Percentiles rank a stretch among this genome's conserved stretches.
Conservation (phyloP, 2,113 vertebrate species). For the Gopherus flavomarginatus region DNA sequence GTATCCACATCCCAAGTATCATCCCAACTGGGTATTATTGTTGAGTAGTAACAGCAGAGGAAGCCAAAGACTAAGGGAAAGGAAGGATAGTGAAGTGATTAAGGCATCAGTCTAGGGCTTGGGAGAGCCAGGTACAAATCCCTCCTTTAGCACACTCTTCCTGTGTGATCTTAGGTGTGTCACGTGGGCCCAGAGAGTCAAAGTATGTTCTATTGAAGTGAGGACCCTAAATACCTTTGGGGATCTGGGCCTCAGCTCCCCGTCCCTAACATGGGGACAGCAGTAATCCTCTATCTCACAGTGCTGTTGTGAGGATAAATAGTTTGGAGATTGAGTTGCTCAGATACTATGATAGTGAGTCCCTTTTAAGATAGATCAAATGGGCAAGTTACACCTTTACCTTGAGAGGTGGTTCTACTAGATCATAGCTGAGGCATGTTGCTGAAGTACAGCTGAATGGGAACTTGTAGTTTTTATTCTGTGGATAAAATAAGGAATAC, state of each 20-base stretch:
- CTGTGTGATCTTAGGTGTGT: background rate
- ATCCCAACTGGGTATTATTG: background rate
- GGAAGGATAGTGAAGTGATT: background rate
- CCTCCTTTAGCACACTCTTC: background rate
- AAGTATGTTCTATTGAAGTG: background rate
- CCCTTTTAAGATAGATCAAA: background rate
- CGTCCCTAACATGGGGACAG: background rate
- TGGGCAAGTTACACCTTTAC: background rate
- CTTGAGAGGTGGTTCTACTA: background rate
- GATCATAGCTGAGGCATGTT: background rate
- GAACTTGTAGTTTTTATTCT: background rate
- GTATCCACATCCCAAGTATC: background rate
- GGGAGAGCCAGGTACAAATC: background rate
- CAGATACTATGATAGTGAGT: rapidly evolving
- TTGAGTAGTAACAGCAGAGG: background rate
- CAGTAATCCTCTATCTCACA: background rate
- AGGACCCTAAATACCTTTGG: background rate
- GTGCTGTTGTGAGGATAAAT: background rate
- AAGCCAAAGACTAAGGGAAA: background rate
- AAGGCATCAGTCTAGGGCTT: background rate
- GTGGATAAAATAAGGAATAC: background rate
- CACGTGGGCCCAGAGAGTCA: background rate
- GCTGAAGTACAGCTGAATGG: background rate
- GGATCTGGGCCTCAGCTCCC: background rate
- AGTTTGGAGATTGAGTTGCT: background rate